Evolutionary conservation across 1,140 invertebrate genomes (phyloP), one percentile per base, ranked within the genome.

Genomic region (Drosophila funebris): DNA sequence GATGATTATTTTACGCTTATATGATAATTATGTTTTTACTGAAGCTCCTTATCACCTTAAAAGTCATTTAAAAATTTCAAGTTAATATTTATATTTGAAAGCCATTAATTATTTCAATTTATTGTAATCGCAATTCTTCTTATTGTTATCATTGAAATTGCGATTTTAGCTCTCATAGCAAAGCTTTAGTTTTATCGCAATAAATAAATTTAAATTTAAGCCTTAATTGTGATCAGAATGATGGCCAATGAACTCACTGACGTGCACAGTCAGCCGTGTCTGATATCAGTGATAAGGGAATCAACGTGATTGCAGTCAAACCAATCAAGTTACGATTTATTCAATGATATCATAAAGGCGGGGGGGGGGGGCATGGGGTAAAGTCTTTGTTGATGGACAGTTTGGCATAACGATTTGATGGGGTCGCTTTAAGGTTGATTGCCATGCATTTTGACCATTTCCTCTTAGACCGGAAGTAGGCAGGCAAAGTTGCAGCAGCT

Each of bases 261-360:
- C 9, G 8, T 52, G 27, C 33, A 20, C 33, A 20, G 1, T 33
- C 2, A 18, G 9, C 1, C 29, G 48, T 52, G 48, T 18, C 48
- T 33, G 29, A 20, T 52, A 52, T n/a, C 29, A 20, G 9, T 18
- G 48, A 52, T 52, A 52, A 52, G 48, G 9, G 14, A 33, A 31
- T 7, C 48, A 48, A 48, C n/a, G 22, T 24, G 22, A 29, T 48
- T 27, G 22, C 44, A 27, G n/a, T 27, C n/a, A 8, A 48, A 13
- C 44, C 48, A 52, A 52, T 52, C 44, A 48, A 29, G 13, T 48
- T 9, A 6, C 24, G 22, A 27, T 48, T 24, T 16, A 48, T 27
- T 27, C 7, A 48, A 27, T 24, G 11, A 14, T 48, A 48, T 48
- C 9, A 27, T 44, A 36, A 24, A 1, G 43, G 11, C 24, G 18